Evolutionary conservation across 2,797 vertebrate species (phyloP).

Genomic region (Chlorospingus semifuscus): DNA sequence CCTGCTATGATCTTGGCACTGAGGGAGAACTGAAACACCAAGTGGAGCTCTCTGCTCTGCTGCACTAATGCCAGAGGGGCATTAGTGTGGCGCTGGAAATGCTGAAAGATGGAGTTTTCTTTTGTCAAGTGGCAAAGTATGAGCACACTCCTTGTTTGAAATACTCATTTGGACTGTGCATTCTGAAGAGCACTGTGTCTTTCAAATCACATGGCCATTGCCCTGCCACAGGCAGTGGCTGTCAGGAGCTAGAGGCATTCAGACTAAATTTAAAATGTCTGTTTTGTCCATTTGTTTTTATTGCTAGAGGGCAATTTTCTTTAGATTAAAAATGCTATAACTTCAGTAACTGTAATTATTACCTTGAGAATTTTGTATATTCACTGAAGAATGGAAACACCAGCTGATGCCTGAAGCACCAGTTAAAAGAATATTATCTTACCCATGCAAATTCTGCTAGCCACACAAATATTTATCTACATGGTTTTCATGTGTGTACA

Average conservation of each 20-base stretch:
- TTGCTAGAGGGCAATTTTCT: background rate
- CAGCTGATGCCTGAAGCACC: background rate
- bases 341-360: background rate
- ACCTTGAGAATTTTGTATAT: background rate
- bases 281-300: background rate
- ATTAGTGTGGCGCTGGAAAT: background rate
- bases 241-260: background rate
- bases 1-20: accelerated
- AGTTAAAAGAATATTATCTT: background rate
- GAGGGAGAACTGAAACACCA: background rate
- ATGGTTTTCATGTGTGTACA: background rate
- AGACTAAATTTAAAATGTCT: background rate
- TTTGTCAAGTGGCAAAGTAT: background rate
- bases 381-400: background rate
- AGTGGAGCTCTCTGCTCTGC: background rate
- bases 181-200: background rate
- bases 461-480: background rate
- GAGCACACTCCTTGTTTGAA: background rate
- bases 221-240: background rate
- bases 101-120: background rate
- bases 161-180: accelerated
- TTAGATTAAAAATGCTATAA: background rate
- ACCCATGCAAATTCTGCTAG: background rate
- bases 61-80: background rate
- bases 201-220: background rate